phyloP scores from a whole-genome alignment of 2,113 vertebrate genomes.

The Prinia subflava region DNA sequence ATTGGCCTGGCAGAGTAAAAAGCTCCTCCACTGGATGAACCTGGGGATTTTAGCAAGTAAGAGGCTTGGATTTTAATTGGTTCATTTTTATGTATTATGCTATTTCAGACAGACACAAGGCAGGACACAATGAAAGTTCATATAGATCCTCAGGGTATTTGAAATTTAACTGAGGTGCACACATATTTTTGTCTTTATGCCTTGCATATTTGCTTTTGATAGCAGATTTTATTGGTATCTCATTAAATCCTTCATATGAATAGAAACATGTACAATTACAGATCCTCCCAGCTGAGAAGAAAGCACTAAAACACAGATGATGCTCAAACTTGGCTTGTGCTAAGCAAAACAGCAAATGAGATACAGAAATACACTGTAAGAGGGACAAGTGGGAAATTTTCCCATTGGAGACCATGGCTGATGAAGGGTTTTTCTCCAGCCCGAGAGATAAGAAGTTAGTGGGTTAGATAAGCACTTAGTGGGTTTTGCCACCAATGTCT shows the following conservation, averaged over 20 bases:
- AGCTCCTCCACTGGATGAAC: background rate
- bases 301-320: background rate
- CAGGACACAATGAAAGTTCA: background rate
- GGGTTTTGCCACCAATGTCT: background rate
- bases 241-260: background rate
- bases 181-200: background rate
- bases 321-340: background rate
- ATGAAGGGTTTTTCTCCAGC: background rate
- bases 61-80: background rate
- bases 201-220: background rate
- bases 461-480: background rate
- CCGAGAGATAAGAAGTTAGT: background rate
- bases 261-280: background rate
- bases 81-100: background rate
- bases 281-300: background rate
- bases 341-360: background rate
- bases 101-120: background rate
- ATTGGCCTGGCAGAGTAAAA: background rate
- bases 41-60: background rate
- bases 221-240: background rate
- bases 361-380: background rate
- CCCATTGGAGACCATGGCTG: background rate
- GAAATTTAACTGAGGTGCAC: background rate
- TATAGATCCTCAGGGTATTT: background rate
- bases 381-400: background rate